These are phyloP conservation scores for Chloroceryle inda DNA, from an alignment of 2,797 vertebrate genomes.

Conservation along the genomic window DNA sequence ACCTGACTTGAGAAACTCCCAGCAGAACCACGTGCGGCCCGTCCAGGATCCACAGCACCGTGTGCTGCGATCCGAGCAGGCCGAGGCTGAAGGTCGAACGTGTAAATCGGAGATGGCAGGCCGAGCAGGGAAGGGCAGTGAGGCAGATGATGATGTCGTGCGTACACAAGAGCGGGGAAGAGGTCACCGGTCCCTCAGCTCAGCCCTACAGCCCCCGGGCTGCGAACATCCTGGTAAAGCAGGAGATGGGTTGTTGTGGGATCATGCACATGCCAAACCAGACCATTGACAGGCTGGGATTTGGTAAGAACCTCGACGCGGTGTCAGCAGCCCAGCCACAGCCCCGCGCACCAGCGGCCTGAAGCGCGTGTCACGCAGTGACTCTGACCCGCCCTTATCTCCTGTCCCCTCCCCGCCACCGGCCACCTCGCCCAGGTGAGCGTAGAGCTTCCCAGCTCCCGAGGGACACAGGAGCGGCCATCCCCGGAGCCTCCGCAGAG, in stretches of 20 bases:
- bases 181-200: background rate
- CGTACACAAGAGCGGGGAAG: fast-evolving
- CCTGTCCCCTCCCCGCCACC: fast-evolving
- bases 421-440: fast-evolving
- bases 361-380: fast-evolving
- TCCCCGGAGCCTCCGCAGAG: fast-evolving
- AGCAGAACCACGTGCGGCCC: background rate
- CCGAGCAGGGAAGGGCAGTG: background rate
- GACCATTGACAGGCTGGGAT: fast-evolving
- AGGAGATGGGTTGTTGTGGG: fast-evolving
- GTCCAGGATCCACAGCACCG: background rate
- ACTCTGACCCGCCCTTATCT: background rate
- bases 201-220: fast-evolving
- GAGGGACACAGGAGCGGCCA: fast-evolving
- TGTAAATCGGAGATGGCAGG: background rate
- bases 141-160: background rate
- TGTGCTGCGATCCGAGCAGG: background rate
- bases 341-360: fast-evolving
- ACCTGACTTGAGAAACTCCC: background rate
- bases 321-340: background rate
- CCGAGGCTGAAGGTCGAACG: background rate
- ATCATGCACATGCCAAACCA: background rate
- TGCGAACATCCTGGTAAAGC: background rate
- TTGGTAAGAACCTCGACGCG: background rate
- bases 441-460: fast-evolving